Evolutionary conservation across 2,113 vertebrate species (phyloP).

Genomic region (Piaya cayana): DNA sequence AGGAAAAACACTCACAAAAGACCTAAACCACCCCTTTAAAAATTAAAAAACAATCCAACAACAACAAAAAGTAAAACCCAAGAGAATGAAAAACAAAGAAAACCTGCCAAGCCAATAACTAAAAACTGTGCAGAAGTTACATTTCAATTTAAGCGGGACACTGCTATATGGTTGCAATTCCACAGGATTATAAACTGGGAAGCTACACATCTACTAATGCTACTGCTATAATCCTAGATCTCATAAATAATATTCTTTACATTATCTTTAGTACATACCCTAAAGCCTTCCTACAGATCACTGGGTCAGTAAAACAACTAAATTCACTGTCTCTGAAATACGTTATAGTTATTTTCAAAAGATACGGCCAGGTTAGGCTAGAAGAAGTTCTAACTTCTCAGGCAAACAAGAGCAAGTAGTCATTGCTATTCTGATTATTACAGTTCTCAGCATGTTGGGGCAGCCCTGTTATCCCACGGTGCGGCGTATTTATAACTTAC

Average conservation of each 20-base stretch:
- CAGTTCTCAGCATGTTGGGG: background rate
- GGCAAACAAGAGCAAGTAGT: background rate
- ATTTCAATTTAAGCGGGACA: background rate
- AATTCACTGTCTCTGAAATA: background rate
- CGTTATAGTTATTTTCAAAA: background rate
- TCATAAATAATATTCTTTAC: background rate
- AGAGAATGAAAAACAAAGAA: background rate
- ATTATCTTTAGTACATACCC: background rate
- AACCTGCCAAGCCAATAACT: background rate
- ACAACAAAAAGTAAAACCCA: background rate
- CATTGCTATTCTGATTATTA: background rate
- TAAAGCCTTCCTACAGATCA: background rate
- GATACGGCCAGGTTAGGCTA: background rate
- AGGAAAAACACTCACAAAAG: too few relatives aligned
- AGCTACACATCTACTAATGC: background rate
- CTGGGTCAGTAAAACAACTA: background rate
- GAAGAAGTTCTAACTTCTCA: background rate
- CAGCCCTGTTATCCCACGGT: background rate
- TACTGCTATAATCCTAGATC: background rate
- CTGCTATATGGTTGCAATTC: background rate
- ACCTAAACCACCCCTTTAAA: too few relatives aligned
- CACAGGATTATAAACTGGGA: background rate
- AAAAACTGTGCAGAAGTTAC: background rate
- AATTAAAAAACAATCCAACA: background rate
- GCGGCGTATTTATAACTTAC: background rate